Evolutionary conservation across 1,140 invertebrate species (phyloP), one percentile per base, ranked within the genome.

Genomic region (Leucophenga varia): DNA sequence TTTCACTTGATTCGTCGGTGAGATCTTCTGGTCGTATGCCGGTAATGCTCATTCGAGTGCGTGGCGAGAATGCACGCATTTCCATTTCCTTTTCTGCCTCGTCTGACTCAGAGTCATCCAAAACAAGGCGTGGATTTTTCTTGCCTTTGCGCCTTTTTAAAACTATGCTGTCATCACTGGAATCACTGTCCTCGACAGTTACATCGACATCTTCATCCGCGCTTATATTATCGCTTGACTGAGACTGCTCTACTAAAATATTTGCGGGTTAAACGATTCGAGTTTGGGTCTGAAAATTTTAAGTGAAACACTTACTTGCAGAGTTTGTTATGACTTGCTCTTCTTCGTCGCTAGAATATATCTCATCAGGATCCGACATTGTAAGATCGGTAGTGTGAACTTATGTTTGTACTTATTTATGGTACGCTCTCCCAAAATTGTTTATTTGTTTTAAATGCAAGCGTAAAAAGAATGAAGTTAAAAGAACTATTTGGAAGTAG

Each of bases 41-140:
- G 0, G 71, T 74, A 5, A 74, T 74, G 28, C 71, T 74, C 67
- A 71, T 73, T 0, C 71, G 61, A 5, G 71, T 74, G 35, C 57
- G 46, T 16, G 71, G 71, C 2, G 71, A 74, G 1, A 74, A 16
- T 0, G 55, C 61, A 1, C 52, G 57, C 16, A 52, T 42, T 14
- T 74, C 69, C 9, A 64, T 12, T 19, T 74, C 61, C 6, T 71
- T 61, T 12, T 71, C 65, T 3, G 74, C 59, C 8, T 47, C 44
- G 0, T 25, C 22, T 25, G 22, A 13, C 7, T 49, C 49, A 6
- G 49, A 51, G 5, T 34, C 19, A 14, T 43, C 40, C 5, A 44
- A 21, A 17, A 12, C 41, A 1, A 22, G 19, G 9, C 31, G 22
- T 9, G 21, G 43, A 20, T 43, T 49, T 2, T 12, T n/a, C 28